These are phyloP conservation scores for Columba janthina DNA, from an alignment of 2,113 vertebrate species.

Conservation along the genomic window DNA sequence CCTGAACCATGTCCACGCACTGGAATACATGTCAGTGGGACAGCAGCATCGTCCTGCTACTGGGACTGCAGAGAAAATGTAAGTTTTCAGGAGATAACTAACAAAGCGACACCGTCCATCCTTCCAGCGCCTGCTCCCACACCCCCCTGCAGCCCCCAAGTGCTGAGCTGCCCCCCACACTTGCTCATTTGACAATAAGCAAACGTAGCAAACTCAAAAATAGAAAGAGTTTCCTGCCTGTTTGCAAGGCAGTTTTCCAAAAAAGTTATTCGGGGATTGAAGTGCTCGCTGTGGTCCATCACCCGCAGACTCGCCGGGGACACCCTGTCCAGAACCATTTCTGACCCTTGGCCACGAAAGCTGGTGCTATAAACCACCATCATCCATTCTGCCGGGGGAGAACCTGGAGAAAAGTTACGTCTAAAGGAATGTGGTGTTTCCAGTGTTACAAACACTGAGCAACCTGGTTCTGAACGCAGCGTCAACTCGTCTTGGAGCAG, in stretches of 20 bases:
- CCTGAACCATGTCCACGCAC: neutral
- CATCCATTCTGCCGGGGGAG: neutral
- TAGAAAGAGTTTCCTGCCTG: neutral
- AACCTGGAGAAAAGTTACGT: neutral
- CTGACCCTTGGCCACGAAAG: neutral
- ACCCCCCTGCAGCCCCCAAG: neutral
- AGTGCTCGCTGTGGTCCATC: fast-evolving
- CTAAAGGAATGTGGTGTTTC: neutral
- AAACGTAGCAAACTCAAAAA: neutral
- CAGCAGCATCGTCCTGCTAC: neutral
- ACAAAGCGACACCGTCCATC: neutral
- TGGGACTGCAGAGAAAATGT: neutral
- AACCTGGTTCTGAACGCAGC: neutral
- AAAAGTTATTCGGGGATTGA: neutral
- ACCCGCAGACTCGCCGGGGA: neutral
- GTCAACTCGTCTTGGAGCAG: neutral
- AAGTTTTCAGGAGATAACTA: neutral
- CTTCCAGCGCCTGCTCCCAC: neutral
- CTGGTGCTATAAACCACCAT: neutral
- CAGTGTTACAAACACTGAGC: neutral
- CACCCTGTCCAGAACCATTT: fast-evolving
- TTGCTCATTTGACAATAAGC: neutral
- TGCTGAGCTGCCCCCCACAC: neutral
- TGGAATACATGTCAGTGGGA: neutral
- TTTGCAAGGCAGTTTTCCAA: neutral